phyloP scores from a whole-genome alignment of 2,888 invertebrate species.

The Drosophila sordidula region DNA sequence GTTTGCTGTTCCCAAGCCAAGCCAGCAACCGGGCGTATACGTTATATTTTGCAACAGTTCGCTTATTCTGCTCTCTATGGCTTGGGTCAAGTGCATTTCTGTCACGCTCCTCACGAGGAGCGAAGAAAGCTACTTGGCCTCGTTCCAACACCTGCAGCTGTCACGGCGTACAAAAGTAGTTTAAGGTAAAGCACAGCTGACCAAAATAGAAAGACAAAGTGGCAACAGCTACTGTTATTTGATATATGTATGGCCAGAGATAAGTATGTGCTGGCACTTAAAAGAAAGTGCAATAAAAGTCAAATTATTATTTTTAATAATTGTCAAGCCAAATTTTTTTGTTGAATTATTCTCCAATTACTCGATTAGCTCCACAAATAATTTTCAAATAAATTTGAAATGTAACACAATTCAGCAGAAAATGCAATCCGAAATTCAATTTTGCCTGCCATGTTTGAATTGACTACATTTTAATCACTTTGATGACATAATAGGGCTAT shows the following conservation, averaged over 20 bases:
- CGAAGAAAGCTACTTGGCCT: constrained; percentile 42
- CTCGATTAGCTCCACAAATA: too few species aligned
- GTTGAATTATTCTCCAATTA: too few species aligned
- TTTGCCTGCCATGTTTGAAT: constrained; percentile 18
- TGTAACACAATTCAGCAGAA: too few species aligned
- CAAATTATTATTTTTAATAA: too few species aligned
- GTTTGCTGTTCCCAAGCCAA: neutral
- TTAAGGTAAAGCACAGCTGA: constrained; percentile 28
- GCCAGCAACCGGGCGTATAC: constrained; percentile 26
- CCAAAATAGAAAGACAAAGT: constrained; percentile 7
- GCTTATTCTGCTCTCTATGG: constrained; percentile 37
- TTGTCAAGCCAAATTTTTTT: too few species aligned
- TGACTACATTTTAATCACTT: constrained; percentile 19
- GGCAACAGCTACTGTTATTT: neutral
- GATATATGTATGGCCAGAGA: neutral
- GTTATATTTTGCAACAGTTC: constrained; percentile 7
- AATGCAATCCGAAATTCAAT: too few species aligned
- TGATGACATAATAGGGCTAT: constrained; percentile 57
- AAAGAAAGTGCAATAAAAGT: too few species aligned
- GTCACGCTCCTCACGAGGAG: neutral
- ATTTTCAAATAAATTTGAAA: too few species aligned
- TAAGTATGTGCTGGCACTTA: neutral
- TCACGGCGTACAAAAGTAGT: constrained; percentile 27
- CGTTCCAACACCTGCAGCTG: constrained; percentile 22
- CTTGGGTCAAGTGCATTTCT: constrained; percentile 63